A percentile compares a stretch with the other conserved stretches of the same genome.
Evolutionary conservation across 2,797 vertebrate genomes (phyloP).

Genomic region (Galaxias olidus): DNA sequence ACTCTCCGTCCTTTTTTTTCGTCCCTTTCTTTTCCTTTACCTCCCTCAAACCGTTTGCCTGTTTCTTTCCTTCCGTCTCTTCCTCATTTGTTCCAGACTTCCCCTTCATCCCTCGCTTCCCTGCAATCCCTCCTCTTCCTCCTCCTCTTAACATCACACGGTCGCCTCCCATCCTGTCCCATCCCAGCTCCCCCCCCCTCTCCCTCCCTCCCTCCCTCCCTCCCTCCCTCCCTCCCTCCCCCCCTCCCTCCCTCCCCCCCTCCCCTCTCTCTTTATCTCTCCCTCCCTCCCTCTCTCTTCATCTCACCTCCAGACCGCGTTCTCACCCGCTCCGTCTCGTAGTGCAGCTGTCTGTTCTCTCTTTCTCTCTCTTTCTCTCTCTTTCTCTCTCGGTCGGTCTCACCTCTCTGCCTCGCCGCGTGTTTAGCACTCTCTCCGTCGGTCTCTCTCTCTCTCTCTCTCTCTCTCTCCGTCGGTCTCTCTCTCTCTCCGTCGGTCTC

Average conservation of each 20-base stretch:
- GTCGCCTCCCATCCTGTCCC: too few species aligned
- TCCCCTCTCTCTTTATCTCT: not conserved
- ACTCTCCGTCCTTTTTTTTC: too few species aligned
- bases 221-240: not conserved
- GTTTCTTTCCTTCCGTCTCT: too few species aligned
- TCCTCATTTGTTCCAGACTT: too few species aligned
- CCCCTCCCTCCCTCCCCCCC: not conserved
- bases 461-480: conserved; percentile 12
- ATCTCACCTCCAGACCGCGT: not conserved
- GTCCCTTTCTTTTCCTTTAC: not conserved
- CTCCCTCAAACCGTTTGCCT: not conserved
- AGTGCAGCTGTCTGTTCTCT: not conserved
- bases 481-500: conserved; percentile 12
- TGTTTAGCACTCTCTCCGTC: conserved; percentile 56
- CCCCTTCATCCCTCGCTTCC: too few species aligned
- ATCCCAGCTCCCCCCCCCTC: too few species aligned
- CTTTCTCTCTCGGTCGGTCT: conserved; percentile 45
- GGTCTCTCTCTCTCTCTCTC: conserved; percentile 44
- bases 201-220: too few species aligned
- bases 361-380: conserved; percentile 33
- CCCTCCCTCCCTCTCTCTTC: not conserved
- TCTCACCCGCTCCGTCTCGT: not conserved
- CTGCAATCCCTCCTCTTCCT: too few species aligned
- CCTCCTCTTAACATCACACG: too few species aligned
- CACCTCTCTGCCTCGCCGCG: conserved; percentile 53